Evolutionary conservation across 2,888 invertebrate species (phyloP).

Genomic region (Myopa testacea): DNA sequence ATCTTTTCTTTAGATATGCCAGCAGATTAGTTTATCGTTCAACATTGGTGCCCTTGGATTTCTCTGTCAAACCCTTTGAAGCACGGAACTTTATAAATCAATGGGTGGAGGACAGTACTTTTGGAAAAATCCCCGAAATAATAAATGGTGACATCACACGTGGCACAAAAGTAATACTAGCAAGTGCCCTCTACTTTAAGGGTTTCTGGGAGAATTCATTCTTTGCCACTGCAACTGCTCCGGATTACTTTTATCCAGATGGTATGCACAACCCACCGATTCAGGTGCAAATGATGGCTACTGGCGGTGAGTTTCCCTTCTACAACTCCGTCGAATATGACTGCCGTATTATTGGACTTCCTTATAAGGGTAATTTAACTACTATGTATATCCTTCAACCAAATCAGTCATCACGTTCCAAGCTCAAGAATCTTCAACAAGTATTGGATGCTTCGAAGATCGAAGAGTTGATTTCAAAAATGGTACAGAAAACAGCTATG

Average conservation of each 20-base stretch:
- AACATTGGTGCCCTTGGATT: constrained; percentile 71
- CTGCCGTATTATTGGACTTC: constrained; percentile 75
- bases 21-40: constrained; percentile 70
- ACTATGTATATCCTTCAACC: constrained; percentile 78
- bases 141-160: constrained; percentile 69
- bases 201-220: constrained; percentile 75
- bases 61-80: constrained; percentile 60
- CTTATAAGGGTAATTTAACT: constrained; percentile 74
- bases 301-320: constrained; percentile 73
- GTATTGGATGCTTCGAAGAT: constrained; percentile 68
- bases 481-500: constrained; percentile 68
- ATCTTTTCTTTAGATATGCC: constrained; percentile 56
- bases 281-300: constrained; percentile 74
- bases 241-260: constrained; percentile 70
- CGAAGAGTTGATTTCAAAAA: constrained; percentile 62
- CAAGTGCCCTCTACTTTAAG: constrained; percentile 76
- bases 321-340: constrained; percentile 62
- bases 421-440: constrained; percentile 68
- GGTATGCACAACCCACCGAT: constrained; percentile 65
- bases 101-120: constrained; percentile 73
- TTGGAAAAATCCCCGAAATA: constrained; percentile 73
- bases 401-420: constrained; percentile 68
- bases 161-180: constrained; percentile 72
- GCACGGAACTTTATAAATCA: constrained; percentile 71
- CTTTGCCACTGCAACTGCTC: constrained; percentile 68